These are phyloP conservation scores for Auanema sp. DNA, from an alignment of 2,888 invertebrate species.

Conservation along the genomic window DNA sequence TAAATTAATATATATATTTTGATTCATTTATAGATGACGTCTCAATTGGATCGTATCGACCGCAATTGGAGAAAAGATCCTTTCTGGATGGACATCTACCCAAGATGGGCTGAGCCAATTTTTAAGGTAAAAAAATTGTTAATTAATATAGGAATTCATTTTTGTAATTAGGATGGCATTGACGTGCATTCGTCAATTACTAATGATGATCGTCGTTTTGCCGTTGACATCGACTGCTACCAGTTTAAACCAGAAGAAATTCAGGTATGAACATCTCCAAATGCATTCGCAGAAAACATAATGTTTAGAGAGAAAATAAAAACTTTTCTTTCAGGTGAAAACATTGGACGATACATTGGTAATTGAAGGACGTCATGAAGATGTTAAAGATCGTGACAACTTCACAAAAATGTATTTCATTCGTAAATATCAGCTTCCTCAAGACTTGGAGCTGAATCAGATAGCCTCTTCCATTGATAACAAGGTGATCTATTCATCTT, in stretches of 20 bases:
- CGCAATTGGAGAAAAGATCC: constrained; percentile 61
- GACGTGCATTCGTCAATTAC: constrained; percentile 55
- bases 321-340: constrained; percentile 42
- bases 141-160: neutral
- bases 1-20: constrained; percentile 21
- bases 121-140: constrained; percentile 30
- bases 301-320: neutral
- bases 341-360: constrained; percentile 62
- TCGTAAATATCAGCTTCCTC: constrained; percentile 61
- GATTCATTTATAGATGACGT: too few species aligned
- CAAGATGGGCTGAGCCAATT: constrained; percentile 62
- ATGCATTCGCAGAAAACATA: constrained; percentile 1
- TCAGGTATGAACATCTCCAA: constrained; percentile 36
- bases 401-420: constrained; percentile 63
- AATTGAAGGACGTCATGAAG: constrained; percentile 62
- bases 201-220: constrained; percentile 56
- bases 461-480: constrained; percentile 56
- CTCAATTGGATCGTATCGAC: constrained; percentile 59
- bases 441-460: constrained; percentile 54
- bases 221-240: constrained; percentile 61
- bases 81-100: constrained; percentile 61
- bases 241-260: constrained; percentile 63
- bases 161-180: constrained; percentile 51
- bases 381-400: constrained; percentile 57
- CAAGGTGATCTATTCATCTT: constrained; percentile 24